Base-by-base conservation (phyloP, 1,140 invertebrate genomes). In the Nasonia vitripennis region DNA sequence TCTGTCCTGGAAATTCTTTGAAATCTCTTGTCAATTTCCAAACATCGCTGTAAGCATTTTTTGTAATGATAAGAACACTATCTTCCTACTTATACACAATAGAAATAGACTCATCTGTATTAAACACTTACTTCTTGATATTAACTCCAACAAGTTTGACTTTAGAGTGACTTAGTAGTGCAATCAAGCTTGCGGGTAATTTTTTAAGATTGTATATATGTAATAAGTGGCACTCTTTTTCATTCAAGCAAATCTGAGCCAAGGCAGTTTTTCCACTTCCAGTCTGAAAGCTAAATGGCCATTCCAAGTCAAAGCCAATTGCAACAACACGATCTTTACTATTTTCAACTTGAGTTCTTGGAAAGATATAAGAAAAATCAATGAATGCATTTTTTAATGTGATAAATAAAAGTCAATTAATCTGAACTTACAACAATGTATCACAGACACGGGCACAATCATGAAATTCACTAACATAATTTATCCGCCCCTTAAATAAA, bases 271-370 rank as follows among this genome's bases (percentile, higher is more conserved):
- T 95, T n/a, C 94, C 94, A 73, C 94, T 91, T 17, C 95, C 94
- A 23, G 94, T 95, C 93, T 95, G 92, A 86, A 94, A 95, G 87
- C 90, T 94, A 87, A 95, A 95, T 12, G 95, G 94, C 95, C 95
- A 96, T 89, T 96, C 95, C 87, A 95, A 92, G 88, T 96, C 95
- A 89, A 95, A 95, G 12, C 95, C 95, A 86, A 95, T 89, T 1
- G 94, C 92, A 51, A 94, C 88, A 31, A 93, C 86, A 20, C 92
- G 89, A 20, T 87, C 80, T 20, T 91, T 73, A 71, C 88, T 89
- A 37, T 91, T 91, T 31, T 94, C 92, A n/a, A 94, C 92, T 89
- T 93, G 89, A 89, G 93, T 90, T 87, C 94, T 95, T 55, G 1
- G 82, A 89, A 71, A 79, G 1, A 80, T 86, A 88, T 83, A 23